Base-by-base conservation (phyloP, 35 echinoderm and acorn worm species). In the Acanthaster planci region DNA sequence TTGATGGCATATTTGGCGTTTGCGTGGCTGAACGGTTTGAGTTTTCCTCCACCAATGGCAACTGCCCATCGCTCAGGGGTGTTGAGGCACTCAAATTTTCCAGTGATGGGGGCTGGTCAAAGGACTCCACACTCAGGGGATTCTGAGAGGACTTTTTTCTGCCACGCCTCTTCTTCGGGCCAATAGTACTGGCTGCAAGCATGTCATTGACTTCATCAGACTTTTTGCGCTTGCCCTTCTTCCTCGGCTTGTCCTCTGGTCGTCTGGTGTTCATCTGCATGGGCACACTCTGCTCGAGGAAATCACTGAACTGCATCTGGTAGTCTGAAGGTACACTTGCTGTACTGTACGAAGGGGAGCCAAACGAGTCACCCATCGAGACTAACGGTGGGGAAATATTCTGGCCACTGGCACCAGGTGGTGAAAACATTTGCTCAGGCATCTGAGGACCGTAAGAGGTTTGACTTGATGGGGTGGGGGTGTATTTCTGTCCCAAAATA, bases 281-380 rank as follows among this genome's bases (percentile, higher is more conserved):
- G 32, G 90, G 90, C 17, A 92, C 77, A 76, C 67, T 87, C 52
- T 92, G 90, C 76, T 92, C 90, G 57, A 92, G 81, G 81, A 92
- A 92, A 77, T 92, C 90, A 81, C 86, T 84, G 44, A 87, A 92
- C 67, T 92, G 85, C 37, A 60, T 64, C 81, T 92, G 90, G 81
- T 50, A 92, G 76, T 92, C 90, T 26, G 37, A 2, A 23, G 77
- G 77, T n/a, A 79, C 23, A 40, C 34, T 83, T 2, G 51, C 51
- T 38, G 19, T 58, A 23, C 34, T 83, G 12, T 31, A 59, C 12
- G 81, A 53, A 37, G 81, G 81, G 23, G 81, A 83, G 15, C 54
- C 56, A 60, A 83, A 83, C 36, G 27, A 58, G 51, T 83, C 81
- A 14, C 53, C 56, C 3, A 58, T 53, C 38, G 56, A 58, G 35